Conservation (phyloP, 1,140 invertebrate genomes). For the Diorhabda carinulata region DNA sequence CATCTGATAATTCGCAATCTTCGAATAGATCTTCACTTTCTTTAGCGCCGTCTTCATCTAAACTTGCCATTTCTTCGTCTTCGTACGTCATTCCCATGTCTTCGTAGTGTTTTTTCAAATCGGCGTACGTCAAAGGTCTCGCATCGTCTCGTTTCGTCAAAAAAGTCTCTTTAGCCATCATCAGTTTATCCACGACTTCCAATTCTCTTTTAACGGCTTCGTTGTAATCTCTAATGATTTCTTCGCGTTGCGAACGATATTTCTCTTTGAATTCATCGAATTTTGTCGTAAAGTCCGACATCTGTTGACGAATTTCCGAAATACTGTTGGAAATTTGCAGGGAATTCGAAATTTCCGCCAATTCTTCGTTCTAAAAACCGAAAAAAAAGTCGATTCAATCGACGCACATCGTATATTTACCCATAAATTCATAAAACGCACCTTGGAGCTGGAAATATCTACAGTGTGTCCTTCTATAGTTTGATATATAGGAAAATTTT, state of each 20-base stretch:
- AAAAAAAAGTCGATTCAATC: too few species aligned
- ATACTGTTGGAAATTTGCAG: constrained; percentile 30
- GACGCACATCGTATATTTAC: too few species aligned
- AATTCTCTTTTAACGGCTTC: constrained; percentile 28
- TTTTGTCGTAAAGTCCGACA: constrained; percentile 30
- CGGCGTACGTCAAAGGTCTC: background rate
- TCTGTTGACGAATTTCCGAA: constrained; percentile 33
- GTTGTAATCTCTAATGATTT: constrained; percentile 33
- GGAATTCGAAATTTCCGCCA: constrained; percentile 14
- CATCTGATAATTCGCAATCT: background rate
- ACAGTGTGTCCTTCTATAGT: too few species aligned
- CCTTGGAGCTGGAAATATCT: too few species aligned
- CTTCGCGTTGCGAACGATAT: constrained; percentile 26
- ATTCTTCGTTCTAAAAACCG: background rate
- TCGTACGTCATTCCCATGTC: constrained; percentile 28
- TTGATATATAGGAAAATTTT: too few species aligned
- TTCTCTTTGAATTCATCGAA: constrained; percentile 35
- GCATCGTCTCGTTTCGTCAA: constrained; percentile 9
- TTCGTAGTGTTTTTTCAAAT: constrained; percentile 29
- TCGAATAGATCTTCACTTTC: constrained; percentile 2
- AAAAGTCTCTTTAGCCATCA: constrained; percentile 16
- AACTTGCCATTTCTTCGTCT: constrained; percentile 6
- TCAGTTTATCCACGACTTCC: constrained; percentile 26
- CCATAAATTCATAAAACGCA: too few species aligned
- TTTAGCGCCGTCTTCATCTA: constrained; percentile 4